Conservation (phyloP, 2,113 vertebrate species). For the Percina caprodes region DNA sequence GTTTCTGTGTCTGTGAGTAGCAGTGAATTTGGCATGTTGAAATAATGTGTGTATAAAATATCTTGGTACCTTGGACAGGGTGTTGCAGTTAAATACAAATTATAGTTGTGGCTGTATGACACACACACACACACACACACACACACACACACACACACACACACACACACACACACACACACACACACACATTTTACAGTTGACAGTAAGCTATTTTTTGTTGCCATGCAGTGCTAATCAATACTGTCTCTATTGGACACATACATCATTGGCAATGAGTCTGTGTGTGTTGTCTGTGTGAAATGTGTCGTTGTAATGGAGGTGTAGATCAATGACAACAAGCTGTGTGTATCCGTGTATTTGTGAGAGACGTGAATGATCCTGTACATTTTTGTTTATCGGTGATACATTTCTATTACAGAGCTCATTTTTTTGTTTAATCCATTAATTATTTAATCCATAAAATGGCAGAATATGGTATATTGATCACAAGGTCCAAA, state of each 20-base stretch:
- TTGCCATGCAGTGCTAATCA: conserved; percentile 61
- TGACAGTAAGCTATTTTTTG: conserved; percentile 66
- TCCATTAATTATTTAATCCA: background rate
- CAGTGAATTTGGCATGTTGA: conserved; percentile 51
- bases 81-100: conserved; percentile 67
- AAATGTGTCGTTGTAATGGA: conserved; percentile 31
- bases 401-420: background rate
- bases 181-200: conserved; percentile 39
- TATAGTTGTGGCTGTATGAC: conserved; percentile 53
- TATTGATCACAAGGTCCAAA: background rate
- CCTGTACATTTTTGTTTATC: background rate
- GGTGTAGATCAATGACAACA: conserved; percentile 43
- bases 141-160: conserved; percentile 13
- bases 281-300: conserved; percentile 33
- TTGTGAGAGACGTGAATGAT: background rate
- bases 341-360: conserved; percentile 14
- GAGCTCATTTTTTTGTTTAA: conserved; percentile 1
- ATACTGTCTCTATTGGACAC: conserved; percentile 68
- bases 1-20: background rate
- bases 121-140: conserved; percentile 13
- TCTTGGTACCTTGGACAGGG: conserved; percentile 55
- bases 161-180: conserved; percentile 16
- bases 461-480: background rate
- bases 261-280: conserved; percentile 71
- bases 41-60: conserved; percentile 61